Conservation (phyloP, 2,888 invertebrate species). For the Bellardia pandia region DNA sequence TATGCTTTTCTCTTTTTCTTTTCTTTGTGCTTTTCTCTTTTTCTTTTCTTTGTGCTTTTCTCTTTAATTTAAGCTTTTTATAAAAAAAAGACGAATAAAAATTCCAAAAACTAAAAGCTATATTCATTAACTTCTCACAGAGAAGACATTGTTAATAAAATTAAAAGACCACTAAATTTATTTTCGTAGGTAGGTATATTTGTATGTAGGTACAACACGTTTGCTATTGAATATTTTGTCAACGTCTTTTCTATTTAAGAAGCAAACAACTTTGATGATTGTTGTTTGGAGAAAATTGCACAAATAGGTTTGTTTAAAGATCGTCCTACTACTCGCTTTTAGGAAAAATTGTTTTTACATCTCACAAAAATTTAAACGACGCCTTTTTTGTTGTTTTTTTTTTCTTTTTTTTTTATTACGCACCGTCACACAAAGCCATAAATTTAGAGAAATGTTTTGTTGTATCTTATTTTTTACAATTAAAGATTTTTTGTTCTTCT, state of each 20-base stretch:
- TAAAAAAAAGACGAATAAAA: constrained; percentile 7
- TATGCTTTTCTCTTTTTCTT: too few species aligned
- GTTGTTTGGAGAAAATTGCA: constrained; percentile 7
- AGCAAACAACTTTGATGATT: background rate
- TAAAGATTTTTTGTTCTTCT: constrained; percentile 4
- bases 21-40: too few species aligned
- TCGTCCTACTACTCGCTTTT: background rate
- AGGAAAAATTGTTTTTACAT: background rate
- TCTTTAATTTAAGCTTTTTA: constrained; percentile 38
- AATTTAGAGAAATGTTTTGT: constrained; percentile 10
- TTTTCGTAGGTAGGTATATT: too few species aligned
- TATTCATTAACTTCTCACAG: constrained; percentile 70
- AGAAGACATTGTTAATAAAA: constrained; percentile 59
- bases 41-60: too few species aligned
- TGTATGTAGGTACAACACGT: background rate
- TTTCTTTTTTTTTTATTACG: too few species aligned
- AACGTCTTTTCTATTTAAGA: background rate
- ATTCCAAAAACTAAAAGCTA: background rate
- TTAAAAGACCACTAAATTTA: constrained; percentile 23
- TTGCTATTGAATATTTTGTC: constrained; percentile 17
- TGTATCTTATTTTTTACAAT: background rate
- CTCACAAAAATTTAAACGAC: background rate
- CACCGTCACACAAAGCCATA: background rate
- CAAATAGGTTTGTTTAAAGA: background rate
- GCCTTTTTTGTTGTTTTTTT: constrained; percentile 2